A percentile compares a stretch with the other conserved stretches of the same genome.
These are phyloP conservation scores for Cabera pusaria DNA, from an alignment of 2,888 invertebrate genomes.

Conservation along the genomic window DNA sequence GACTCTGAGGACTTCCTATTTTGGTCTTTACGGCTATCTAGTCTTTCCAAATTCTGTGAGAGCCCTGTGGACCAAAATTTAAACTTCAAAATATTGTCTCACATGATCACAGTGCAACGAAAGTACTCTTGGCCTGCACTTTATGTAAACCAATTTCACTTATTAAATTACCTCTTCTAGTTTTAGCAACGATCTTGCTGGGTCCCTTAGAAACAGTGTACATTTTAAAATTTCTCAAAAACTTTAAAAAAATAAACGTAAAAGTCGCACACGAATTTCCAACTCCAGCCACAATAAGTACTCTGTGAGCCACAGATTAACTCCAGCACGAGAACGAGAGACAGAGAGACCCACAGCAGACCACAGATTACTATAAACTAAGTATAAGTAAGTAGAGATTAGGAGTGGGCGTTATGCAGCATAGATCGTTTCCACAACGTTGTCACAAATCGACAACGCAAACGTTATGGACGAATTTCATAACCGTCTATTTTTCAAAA, in stretches of 20 bases:
- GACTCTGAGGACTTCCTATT: slow-evolving; percentile 87
- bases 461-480: too few relatives aligned
- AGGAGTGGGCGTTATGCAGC: too few relatives aligned
- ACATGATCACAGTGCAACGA: slow-evolving; percentile 26
- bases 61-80: slow-evolving; percentile 83
- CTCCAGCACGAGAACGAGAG: too few relatives aligned
- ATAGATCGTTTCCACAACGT: too few relatives aligned
- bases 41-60: slow-evolving; percentile 91
- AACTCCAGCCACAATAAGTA: slow-evolving; percentile 46
- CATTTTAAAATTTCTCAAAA: slow-evolving; percentile 84
- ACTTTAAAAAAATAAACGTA: slow-evolving; percentile 64
- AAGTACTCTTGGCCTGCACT: slow-evolving; percentile 1
- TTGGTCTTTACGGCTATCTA: slow-evolving; percentile 88
- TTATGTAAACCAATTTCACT: slow-evolving; percentile 1
- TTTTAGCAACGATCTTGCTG: slow-evolving; percentile 94
- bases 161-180: slow-evolving; percentile 86
- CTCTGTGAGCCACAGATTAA: too few relatives aligned
- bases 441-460: too few relatives aligned
- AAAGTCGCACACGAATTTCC: slow-evolving; percentile 59
- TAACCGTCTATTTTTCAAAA: too few relatives aligned
- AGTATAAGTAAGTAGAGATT: too few relatives aligned
- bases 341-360: too few relatives aligned
- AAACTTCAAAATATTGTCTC: slow-evolving; percentile 45
- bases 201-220: slow-evolving; percentile 94
- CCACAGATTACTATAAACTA: too few relatives aligned